Evolutionary conservation across 1,140 invertebrate species (phyloP), one percentile per base, ranked within the genome.

Genomic region (Drosophila truncata): DNA sequence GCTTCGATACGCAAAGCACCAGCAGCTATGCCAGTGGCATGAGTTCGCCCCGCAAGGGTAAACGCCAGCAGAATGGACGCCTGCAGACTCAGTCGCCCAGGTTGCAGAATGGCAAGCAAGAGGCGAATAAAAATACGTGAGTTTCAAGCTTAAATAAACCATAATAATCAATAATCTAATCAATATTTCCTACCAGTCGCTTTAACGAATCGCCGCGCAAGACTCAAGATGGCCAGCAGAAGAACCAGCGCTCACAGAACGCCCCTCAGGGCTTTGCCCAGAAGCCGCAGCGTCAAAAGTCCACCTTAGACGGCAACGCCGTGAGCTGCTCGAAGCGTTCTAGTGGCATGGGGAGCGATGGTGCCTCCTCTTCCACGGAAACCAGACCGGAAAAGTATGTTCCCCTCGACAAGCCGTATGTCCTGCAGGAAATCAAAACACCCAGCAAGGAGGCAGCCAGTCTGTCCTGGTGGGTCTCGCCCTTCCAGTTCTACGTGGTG

Each of bases 401-500:
- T 7, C 20, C 92, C 2, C 37, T 92, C 5, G 73, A 93, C 50
- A 79, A 92, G 23, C 75, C 92, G 18, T 95, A 93, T 92, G 13
- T 31, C 13, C 73, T 91, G 27, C 58, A 74, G 42, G 70, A 82
- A 7, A 67, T 94, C 2, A 75, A 82, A 4, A 73, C 82, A 4
- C 93, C 86, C 20, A 69, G 50, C 8, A 86, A 72, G 16, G 91
- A 93, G 54, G 91, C 94, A 29, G 94, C 94, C 2, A 86, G 92
- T 9, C 88, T 96, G 11, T 94, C 94, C 9, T 96, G 95, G 95
- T 95, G 95, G 80, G 93, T 94, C n/a, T 94, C 95, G 77, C 96
- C 96, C 0, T 93, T 94, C 57, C 94, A 95, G 69, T 96, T 97
- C 91, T 96, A 95, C 77, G 95, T 95, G 11, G 95, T 96, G 79